Conservation (phyloP, 2,888 invertebrate genomes). For the Ypsolopha scabrella region DNA sequence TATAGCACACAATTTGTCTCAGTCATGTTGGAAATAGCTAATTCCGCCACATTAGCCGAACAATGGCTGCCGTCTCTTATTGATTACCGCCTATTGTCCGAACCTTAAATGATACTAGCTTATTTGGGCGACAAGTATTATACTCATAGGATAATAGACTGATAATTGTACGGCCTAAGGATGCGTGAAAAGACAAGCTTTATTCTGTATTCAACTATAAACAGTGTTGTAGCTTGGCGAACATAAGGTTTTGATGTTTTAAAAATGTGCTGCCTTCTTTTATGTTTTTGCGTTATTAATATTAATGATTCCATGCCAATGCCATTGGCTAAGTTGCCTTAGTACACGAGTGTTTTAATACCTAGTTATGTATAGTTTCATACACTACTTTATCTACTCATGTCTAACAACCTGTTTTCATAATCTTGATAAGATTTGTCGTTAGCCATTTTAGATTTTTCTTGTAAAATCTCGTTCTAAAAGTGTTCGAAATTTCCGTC, state of each 20-base stretch:
- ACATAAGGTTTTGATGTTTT: not conserved
- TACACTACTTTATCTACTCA: no score
- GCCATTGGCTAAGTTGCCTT: no score
- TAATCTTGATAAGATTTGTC: no score
- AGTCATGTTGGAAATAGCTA: constrained; percentile 66
- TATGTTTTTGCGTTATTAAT: no score
- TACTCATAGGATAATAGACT: not conserved
- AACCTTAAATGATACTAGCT: constrained; percentile 59
- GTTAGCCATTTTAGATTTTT: no score
- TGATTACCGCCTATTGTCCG: constrained; percentile 64
- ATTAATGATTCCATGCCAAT: no score
- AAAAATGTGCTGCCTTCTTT: no score
- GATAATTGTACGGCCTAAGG: constrained; percentile 17
- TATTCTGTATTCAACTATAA: not conserved
- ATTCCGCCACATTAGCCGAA: constrained; percentile 65
- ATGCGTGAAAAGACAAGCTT: not conserved
- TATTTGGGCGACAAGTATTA: constrained; percentile 23
- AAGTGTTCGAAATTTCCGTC: no score
- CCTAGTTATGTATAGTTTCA: no score
- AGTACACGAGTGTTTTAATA: no score
- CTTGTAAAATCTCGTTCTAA: no score
- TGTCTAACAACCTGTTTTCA: no score
- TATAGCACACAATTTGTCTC: constrained; percentile 59
- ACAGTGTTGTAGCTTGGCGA: not conserved
- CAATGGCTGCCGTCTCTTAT: constrained; percentile 59